A percentile compares a stretch with the other conserved stretches of the same genome.
phyloP scores from a whole-genome alignment of 2,888 invertebrate species.

The Chrysomela aeneicollis region DNA sequence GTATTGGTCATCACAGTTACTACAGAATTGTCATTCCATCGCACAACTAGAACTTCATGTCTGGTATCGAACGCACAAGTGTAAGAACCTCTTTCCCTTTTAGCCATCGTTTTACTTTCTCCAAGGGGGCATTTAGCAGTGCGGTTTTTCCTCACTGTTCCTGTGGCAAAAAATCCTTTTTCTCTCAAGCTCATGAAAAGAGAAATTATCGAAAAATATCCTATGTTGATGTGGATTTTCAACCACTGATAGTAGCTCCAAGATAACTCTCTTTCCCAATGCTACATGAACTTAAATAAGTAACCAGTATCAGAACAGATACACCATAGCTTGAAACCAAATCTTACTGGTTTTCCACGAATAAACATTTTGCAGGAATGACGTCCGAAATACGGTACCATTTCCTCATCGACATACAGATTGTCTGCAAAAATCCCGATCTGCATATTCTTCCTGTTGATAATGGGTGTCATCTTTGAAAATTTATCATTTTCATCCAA shows the following conservation, averaged over 20 bases:
- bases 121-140: conserved; percentile 24
- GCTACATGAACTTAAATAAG: no score
- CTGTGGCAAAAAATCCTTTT: conserved; percentile 19
- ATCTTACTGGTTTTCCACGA: no score
- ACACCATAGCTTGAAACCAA: conserved; percentile 17
- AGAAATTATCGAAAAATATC: conserved; percentile 23
- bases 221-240: conserved; percentile 11
- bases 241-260: no score
- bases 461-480: no score
- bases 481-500: no score
- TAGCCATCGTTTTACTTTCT: conserved; percentile 18
- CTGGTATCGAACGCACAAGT: conserved; percentile 11
- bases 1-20: conserved; percentile 27
- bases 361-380: no score
- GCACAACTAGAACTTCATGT: conserved; percentile 1
- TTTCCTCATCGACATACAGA: no score
- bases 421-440: no score
- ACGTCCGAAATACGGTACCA: no score
- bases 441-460: no score
- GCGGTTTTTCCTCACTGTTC: conserved; percentile 23
- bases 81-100: conserved; percentile 15
- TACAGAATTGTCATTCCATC: conserved; percentile 25
- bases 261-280: no score
- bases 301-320: not conserved
- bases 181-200: conserved; percentile 9